A percentile compares a stretch with the other conserved stretches of the same genome.
These are phyloP conservation scores for Lamprotornis superbus DNA, from an alignment of 2,113 vertebrate genomes.

Conservation along the genomic window DNA sequence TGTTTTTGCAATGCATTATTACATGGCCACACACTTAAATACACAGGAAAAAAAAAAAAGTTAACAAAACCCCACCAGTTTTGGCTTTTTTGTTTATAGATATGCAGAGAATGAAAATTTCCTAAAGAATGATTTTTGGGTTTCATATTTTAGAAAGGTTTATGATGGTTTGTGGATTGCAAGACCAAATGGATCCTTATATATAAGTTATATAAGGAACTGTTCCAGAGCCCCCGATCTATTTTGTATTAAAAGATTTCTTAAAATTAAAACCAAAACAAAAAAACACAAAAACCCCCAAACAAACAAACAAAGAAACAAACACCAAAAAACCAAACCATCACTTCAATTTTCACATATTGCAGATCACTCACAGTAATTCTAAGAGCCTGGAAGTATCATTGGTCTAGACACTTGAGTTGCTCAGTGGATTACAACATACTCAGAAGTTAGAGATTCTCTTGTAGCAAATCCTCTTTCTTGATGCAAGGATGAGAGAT, in stretches of 20 bases:
- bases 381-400: not conserved
- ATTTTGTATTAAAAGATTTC: not conserved
- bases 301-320: not conserved
- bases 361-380: not conserved
- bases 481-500: not conserved
- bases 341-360: not conserved
- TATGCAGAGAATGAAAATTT: not conserved
- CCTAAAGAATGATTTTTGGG: not conserved
- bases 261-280: not conserved
- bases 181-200: not conserved
- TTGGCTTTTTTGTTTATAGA: not conserved
- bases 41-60: not conserved
- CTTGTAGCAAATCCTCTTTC: not conserved
- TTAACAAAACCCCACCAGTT: not conserved
- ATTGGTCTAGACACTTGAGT: not conserved
- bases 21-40: not conserved
- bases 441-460: not conserved
- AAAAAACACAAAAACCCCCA: fast-evolving
- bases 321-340: not conserved
- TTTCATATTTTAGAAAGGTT: not conserved
- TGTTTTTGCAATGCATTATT: not conserved
- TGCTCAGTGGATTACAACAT: not conserved
- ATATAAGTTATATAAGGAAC: not conserved
- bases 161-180: not conserved
- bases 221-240: not conserved